These are phyloP conservation scores for Galeopsomyia nigrocyanea DNA, from an alignment of 2,888 invertebrate genomes.

Conservation along the genomic window DNA sequence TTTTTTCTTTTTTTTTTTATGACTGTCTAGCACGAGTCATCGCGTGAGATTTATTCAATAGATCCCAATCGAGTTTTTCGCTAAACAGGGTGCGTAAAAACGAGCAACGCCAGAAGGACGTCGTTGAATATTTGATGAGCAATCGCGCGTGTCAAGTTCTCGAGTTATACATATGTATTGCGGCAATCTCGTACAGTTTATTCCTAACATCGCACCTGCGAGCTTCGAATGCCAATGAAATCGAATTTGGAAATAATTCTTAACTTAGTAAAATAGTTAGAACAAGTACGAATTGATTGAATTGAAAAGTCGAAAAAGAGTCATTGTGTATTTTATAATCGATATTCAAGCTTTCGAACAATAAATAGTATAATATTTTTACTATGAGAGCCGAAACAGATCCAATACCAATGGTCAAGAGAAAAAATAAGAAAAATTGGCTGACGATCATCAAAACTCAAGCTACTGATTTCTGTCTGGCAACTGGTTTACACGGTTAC, in stretches of 20 bases:
- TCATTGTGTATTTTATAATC: no score
- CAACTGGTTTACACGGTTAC: conserved; percentile 80
- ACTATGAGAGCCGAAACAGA: conserved; percentile 13
- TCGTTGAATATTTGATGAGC: conserved; percentile 31
- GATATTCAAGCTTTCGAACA: not conserved
- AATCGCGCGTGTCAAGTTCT: no score
- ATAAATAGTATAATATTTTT: not conserved
- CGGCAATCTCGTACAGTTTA: not conserved
- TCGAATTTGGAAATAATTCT: not conserved
- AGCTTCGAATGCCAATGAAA: not conserved
- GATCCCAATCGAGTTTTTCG: conserved; percentile 3
- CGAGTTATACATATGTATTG: not conserved
- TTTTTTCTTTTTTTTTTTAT: not conserved
- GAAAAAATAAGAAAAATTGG: conserved; percentile 38
- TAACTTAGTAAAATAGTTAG: no score
- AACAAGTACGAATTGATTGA: no score
- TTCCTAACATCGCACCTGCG: not conserved
- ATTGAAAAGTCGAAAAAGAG: no score
- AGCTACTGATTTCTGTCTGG: conserved; percentile 75
- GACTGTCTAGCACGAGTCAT: not conserved
- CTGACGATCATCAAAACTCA: conserved; percentile 52
- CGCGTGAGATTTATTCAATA: conserved; percentile 28
- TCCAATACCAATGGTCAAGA: conserved; percentile 17
- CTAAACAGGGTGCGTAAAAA: conserved; percentile 3
- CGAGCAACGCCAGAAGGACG: conserved; percentile 6